phyloP scores from a whole-genome alignment of 2,888 invertebrate genomes.

The Cryptus armator region DNA sequence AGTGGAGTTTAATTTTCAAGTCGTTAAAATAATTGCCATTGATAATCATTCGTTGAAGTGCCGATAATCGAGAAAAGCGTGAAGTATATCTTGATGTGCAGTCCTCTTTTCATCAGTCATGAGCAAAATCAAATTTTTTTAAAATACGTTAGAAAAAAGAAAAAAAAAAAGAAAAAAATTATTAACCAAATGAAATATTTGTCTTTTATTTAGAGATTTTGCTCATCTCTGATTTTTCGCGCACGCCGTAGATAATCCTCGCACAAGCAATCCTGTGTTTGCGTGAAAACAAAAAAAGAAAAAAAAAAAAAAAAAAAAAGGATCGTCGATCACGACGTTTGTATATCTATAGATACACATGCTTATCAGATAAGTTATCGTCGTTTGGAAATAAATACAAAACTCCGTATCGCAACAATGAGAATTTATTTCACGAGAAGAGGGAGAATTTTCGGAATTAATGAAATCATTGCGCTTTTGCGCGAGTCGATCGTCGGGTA shows the following conservation, averaged over 20 bases:
- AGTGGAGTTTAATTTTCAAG: not conserved
- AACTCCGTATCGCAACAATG: constrained; percentile 13
- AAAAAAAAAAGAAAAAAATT: not conserved
- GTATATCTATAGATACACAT: constrained; percentile 12
- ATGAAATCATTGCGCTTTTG: not conserved
- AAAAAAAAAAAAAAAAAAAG: constrained; percentile 14
- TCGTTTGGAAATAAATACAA: constrained; percentile 38
- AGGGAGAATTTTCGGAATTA: not conserved
- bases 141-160: too few species aligned
- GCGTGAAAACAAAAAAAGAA: not conserved
- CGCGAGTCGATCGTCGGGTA: constrained; percentile 19
- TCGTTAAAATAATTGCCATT: constrained; percentile 26
- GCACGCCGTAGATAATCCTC: constrained; percentile 32
- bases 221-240: constrained; percentile 22
- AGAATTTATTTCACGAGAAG: not conserved
- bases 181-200: not conserved
- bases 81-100: constrained; percentile 7
- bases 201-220: not conserved
- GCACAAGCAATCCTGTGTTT: constrained; percentile 35
- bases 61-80: constrained; percentile 6
- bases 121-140: not conserved
- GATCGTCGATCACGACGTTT: constrained; percentile 43
- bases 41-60: constrained; percentile 34
- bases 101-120: constrained; percentile 16
- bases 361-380: constrained; percentile 41